Evolutionary conservation across 2,888 invertebrate genomes (phyloP).

Genomic region (Chymomyza amoena): DNA sequence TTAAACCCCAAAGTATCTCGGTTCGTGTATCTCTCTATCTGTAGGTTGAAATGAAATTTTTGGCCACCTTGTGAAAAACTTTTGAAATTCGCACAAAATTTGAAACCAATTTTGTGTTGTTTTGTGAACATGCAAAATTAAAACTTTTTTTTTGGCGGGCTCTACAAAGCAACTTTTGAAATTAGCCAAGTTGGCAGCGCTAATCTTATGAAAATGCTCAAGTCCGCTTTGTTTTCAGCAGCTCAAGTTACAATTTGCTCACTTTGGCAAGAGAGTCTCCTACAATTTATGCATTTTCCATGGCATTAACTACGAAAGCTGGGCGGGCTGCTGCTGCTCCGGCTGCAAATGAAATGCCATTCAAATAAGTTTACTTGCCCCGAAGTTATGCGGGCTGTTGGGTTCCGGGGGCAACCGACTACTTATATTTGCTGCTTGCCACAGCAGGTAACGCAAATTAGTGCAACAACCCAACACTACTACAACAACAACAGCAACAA

Average conservation of each 20-base stretch:
- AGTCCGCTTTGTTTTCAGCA: neutral
- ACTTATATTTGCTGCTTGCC: constrained; percentile 12
- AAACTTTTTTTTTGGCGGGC: neutral
- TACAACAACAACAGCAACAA: constrained; percentile 35
- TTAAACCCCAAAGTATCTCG: neutral
- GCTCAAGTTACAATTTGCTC: constrained; percentile 24
- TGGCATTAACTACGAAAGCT: constrained; percentile 65
- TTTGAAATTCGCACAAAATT: constrained; percentile 20
- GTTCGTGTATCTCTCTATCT: neutral
- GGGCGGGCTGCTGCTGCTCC: no score
- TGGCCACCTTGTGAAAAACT: constrained; percentile 26
- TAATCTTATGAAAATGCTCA: neutral
- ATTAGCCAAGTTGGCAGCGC: neutral
- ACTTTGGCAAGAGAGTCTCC: constrained; percentile 48
- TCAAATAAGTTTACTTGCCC: constrained; percentile 42
- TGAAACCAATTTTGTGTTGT: constrained; percentile 18
- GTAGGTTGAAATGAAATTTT: constrained; percentile 21
- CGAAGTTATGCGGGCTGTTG: constrained; percentile 25
- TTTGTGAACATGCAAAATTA: neutral
- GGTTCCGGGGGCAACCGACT: constrained; percentile 46
- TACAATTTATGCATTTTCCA: constrained; percentile 68
- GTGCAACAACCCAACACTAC: constrained; percentile 42
- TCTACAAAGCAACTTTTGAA: neutral
- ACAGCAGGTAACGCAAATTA: constrained; percentile 66
- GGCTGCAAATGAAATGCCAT: constrained; percentile 63